Conservation (phyloP, 2,797 vertebrate genomes). For the Cirrhinus mrigala region DNA sequence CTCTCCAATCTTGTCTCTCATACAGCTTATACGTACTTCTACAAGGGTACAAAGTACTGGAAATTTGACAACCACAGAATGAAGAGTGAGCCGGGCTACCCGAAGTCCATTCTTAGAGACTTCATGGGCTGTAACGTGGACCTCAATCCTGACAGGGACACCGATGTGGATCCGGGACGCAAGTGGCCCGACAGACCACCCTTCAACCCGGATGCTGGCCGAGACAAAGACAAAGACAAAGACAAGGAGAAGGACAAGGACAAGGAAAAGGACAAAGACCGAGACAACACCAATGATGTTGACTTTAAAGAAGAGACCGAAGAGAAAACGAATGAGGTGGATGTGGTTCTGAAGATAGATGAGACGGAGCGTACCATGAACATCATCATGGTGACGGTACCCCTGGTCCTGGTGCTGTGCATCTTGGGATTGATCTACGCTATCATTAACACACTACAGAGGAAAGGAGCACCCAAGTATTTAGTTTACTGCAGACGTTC, state of each 20-base stretch:
- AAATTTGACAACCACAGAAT: conserved; percentile 97
- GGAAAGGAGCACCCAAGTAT: conserved; percentile 90
- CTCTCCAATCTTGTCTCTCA: conserved; percentile 20
- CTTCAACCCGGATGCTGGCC: conserved; percentile 79
- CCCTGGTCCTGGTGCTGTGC: conserved; percentile 91
- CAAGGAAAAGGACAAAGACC: conserved; percentile 31
- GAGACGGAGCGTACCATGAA: conserved; percentile 92
- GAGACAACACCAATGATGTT: conserved; percentile 58
- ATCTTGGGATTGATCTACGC: conserved; percentile 91
- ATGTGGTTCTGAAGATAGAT: conserved; percentile 92
- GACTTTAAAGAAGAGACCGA: conserved; percentile 69
- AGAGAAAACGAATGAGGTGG: conserved; percentile 85
- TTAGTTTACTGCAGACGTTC: conserved; percentile 97
- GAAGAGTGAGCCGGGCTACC: conserved; percentile 93
- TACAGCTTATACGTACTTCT: conserved; percentile 94
- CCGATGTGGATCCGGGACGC: conserved; percentile 70
- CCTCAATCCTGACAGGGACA: conserved; percentile 75
- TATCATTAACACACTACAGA: conserved; percentile 94
- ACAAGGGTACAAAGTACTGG: conserved; percentile 97
- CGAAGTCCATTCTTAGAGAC: conserved; percentile 94
- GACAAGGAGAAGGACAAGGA: conserved; percentile 66
- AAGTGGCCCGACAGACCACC: conserved; percentile 83
- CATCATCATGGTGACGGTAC: conserved; percentile 91
- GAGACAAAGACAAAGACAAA: conserved; percentile 68
- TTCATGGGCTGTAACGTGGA: conserved; percentile 95